Percentiles rank a stretch among this genome's conserved stretches.
These are phyloP conservation scores for Notamacropus eugenii DNA, from an alignment of 2,797 vertebrate species.

Conservation along the genomic window DNA sequence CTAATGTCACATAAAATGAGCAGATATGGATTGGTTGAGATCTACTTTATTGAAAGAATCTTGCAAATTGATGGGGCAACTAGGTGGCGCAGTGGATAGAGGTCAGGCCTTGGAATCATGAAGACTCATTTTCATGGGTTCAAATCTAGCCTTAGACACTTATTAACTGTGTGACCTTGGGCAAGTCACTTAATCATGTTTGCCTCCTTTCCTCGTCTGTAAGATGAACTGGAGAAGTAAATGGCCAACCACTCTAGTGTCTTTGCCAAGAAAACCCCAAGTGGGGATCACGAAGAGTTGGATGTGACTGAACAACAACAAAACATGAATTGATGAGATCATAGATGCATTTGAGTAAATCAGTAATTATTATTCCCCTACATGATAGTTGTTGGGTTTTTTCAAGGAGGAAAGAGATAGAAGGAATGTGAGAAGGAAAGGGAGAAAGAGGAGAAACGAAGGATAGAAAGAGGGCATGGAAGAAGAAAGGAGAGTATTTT, in stretches of 20 bases:
- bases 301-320: not conserved
- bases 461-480: not conserved
- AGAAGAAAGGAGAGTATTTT: not conserved
- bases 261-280: not conserved
- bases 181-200: not conserved
- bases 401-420: not conserved
- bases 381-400: not conserved
- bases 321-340: not conserved
- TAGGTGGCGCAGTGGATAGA: not conserved
- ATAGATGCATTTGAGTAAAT: not conserved
- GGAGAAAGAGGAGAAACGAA: not conserved
- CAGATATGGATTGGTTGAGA: not conserved
- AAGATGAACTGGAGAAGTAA: not conserved
- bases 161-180: not conserved
- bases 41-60: not conserved
- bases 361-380: not conserved
- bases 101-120: not conserved
- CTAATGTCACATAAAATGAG: not conserved
- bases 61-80: not conserved
- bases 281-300: not conserved
- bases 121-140: not conserved
- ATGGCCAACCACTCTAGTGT: not conserved
- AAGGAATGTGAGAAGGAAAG: not conserved
- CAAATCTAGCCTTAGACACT: not conserved
- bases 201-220: not conserved